These are phyloP conservation scores for Tachyglossus aculeatus DNA, from an alignment of 2,797 vertebrate genomes.

Conservation along the genomic window DNA sequence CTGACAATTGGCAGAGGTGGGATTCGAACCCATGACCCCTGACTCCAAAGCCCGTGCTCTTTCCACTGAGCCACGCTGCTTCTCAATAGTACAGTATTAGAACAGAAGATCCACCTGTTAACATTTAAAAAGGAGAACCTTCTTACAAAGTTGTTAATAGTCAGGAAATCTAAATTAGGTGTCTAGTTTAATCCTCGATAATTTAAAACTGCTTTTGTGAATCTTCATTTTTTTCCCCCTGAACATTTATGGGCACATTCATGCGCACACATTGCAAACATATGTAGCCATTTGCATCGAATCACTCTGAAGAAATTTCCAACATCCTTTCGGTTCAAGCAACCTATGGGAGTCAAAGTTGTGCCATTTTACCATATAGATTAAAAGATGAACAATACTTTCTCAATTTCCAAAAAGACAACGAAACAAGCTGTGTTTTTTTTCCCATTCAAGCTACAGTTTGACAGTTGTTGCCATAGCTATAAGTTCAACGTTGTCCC, in stretches of 20 bases:
- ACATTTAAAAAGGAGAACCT: neutral
- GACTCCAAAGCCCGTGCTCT: too few relatives aligned
- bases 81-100: too few relatives aligned
- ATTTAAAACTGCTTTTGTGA: neutral
- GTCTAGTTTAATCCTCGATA: neutral
- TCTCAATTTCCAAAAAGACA: neutral
- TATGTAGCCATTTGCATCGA: constrained; percentile 9
- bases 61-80: too few relatives aligned
- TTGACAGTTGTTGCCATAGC: neutral
- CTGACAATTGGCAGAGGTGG: too few relatives aligned
- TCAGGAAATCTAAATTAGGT: neutral
- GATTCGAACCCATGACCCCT: too few relatives aligned
- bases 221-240: neutral
- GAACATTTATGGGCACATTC: neutral
- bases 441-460: neutral
- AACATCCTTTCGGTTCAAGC: too few relatives aligned
- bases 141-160: neutral
- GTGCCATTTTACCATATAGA: too few relatives aligned
- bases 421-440: neutral
- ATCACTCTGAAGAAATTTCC: neutral
- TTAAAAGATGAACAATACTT: too few relatives aligned
- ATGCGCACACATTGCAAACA: too few relatives aligned
- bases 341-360: too few relatives aligned
- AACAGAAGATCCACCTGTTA: too few relatives aligned
- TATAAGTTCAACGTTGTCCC: neutral